Evolutionary conservation across 1,140 invertebrate species (phyloP).

Genomic region (Pogonomyrmex californicus): DNA sequence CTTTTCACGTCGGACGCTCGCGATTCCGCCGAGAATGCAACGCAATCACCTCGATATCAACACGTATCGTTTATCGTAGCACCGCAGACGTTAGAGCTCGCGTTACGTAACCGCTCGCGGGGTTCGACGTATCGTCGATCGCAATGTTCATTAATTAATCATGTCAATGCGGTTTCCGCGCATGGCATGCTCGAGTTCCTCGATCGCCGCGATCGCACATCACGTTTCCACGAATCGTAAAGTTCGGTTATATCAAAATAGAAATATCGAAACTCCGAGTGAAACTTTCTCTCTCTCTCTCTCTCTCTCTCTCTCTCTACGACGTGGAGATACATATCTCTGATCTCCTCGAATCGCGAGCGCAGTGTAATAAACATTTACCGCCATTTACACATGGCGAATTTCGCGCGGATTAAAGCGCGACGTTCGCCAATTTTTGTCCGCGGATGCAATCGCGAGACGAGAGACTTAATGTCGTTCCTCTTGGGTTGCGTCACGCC

Average conservation of each 20-base stretch:
- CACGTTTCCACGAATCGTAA: background rate
- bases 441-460: background rate
- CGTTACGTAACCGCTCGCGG: constrained; percentile 61
- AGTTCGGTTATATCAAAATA: background rate
- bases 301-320: background rate
- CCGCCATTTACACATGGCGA: background rate
- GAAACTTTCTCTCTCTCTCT: no score
- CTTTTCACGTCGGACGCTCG: constrained; percentile 10
- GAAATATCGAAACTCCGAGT: background rate
- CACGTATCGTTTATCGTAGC: constrained; percentile 62
- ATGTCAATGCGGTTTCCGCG: constrained; percentile 31
- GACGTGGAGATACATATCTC: background rate
- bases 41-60: constrained; percentile 14
- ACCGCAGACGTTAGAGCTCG: constrained; percentile 28
- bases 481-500: no score
- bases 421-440: background rate
- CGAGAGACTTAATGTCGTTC: no score
- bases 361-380: background rate
- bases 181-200: constrained; percentile 28
- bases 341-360: background rate
- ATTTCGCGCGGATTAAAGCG: constrained; percentile 3
- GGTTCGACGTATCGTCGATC: constrained; percentile 51
- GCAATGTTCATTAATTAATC: constrained; percentile 69
- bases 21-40: background rate
- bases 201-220: no score